phyloP scores from a whole-genome alignment of 1,140 invertebrate species.

The Helicorthomorpha holstii region DNA sequence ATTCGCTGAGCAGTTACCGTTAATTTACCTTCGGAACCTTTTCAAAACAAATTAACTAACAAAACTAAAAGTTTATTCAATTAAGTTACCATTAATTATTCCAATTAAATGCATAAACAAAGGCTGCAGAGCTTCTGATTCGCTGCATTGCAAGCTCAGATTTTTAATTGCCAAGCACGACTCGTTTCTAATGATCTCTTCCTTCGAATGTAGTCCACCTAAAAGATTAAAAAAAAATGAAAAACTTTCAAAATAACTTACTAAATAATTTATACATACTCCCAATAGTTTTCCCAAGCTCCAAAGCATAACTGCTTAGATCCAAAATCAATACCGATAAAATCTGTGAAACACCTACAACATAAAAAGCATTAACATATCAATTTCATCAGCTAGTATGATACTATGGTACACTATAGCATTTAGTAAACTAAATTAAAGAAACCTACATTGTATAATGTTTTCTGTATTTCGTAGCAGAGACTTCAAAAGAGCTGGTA shows the following conservation, averaged over 20 bases:
- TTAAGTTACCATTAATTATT: conserved; percentile 48
- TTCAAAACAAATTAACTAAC: background rate
- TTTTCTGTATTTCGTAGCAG: conserved; percentile 89
- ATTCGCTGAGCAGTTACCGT: conserved; percentile 74
- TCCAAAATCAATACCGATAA: conserved; percentile 52
- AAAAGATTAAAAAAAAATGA: conserved; percentile 10
- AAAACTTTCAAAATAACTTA: background rate
- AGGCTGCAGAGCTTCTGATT: conserved; percentile 42
- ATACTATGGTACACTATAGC: too few species aligned
- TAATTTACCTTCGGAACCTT: conserved; percentile 72
- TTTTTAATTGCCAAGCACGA: conserved; percentile 47
- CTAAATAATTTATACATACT: conserved; percentile 30
- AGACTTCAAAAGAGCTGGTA: conserved; percentile 74
- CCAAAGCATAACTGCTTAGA: conserved; percentile 55
- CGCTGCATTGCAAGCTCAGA: conserved; percentile 53
- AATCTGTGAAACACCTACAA: conserved; percentile 48
- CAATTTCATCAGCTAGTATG: background rate
- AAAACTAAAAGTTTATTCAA: background rate
- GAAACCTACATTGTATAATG: conserved; percentile 41
- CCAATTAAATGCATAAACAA: conserved; percentile 57
- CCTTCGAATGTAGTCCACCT: conserved; percentile 41
- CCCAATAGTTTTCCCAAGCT: conserved; percentile 64
- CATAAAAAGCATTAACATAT: conserved; percentile 10
- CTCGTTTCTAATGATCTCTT: conserved; percentile 51
- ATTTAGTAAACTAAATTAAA: background rate